A percentile compares a stretch with the other conserved stretches of the same genome.
These are phyloP conservation scores for Notiomystis cincta DNA, from an alignment of 2,113 vertebrate genomes.

Conservation along the genomic window DNA sequence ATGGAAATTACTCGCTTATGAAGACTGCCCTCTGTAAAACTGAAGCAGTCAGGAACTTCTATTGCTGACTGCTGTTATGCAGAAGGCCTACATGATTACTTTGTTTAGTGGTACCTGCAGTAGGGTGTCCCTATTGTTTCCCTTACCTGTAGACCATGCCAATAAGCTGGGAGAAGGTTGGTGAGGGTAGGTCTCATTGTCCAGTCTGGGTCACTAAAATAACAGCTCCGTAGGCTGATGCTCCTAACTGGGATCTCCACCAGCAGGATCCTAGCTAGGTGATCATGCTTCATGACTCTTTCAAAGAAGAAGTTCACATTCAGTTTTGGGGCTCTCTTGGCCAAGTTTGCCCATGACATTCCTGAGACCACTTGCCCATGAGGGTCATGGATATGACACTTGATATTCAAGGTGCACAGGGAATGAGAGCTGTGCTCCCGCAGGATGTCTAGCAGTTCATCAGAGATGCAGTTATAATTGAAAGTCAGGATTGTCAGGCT, in stretches of 20 bases:
- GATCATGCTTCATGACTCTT: slow-evolving; percentile 60
- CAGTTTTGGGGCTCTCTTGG: slow-evolving; percentile 53
- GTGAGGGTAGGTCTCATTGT: slow-evolving; percentile 66
- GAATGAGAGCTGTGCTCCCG: slow-evolving; percentile 25
- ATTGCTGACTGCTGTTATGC: neutral
- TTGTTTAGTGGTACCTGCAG: neutral
- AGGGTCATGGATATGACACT: slow-evolving; percentile 71
- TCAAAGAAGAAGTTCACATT: slow-evolving; percentile 73
- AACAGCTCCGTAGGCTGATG: slow-evolving; percentile 70
- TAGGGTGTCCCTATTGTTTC: neutral
- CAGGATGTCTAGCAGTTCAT: slow-evolving; percentile 68
- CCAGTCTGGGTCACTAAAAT: slow-evolving; percentile 70
- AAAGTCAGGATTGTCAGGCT: slow-evolving; percentile 61
- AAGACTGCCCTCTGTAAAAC: neutral
- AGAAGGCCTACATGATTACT: neutral
- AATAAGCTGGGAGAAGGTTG: slow-evolving; percentile 66
- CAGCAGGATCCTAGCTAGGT: slow-evolving; percentile 69
- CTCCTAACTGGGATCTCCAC: slow-evolving; percentile 69
- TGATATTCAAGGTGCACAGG: slow-evolving; percentile 69
- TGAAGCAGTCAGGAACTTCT: neutral
- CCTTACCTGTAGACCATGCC: slow-evolving; percentile 66
- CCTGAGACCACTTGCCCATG: slow-evolving; percentile 68
- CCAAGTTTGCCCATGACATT: slow-evolving; percentile 69
- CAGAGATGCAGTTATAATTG: slow-evolving; percentile 75
- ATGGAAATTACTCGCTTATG: neutral